These are phyloP conservation scores for Neodiprion lecontei DNA, from an alignment of 1,140 invertebrate genomes.

Conservation along the genomic window DNA sequence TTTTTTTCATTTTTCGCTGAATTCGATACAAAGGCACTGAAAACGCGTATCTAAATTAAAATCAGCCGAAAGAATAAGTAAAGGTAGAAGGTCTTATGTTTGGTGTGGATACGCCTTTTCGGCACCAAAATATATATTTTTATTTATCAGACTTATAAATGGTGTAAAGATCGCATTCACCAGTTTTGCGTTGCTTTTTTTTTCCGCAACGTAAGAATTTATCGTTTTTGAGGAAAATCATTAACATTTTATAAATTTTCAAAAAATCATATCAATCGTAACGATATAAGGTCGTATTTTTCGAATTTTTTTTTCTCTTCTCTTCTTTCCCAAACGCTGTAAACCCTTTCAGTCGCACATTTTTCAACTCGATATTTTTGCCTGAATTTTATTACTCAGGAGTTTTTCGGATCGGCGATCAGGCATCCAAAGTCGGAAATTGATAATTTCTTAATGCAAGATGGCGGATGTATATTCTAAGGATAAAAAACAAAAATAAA, in stretches of 20 bases:
- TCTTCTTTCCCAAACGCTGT: no score
- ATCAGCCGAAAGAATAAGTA: not conserved
- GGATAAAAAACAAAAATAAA: no score
- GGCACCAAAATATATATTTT: not conserved
- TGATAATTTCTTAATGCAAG: no score
- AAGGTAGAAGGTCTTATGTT: not conserved
- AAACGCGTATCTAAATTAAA: not conserved
- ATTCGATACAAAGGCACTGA: not conserved
- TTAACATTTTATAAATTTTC: not conserved
- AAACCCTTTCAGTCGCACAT: no score
- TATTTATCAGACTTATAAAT: not conserved
- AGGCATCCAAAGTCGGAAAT: no score
- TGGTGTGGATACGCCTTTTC: not conserved
- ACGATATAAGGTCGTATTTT: no score
- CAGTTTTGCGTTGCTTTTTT: not conserved
- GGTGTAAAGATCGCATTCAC: not conserved
- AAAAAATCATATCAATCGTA: not conserved
- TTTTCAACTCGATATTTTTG: no score
- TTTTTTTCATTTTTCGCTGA: no score
- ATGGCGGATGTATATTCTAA: no score
- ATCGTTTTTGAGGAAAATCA: not conserved
- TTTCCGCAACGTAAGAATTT: not conserved
- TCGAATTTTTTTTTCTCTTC: no score
- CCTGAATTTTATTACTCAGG: no score
- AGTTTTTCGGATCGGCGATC: no score